These are phyloP conservation scores for Perognathus longimembris DNA, from an alignment of 2,113 vertebrate genomes.

Conservation along the genomic window DNA sequence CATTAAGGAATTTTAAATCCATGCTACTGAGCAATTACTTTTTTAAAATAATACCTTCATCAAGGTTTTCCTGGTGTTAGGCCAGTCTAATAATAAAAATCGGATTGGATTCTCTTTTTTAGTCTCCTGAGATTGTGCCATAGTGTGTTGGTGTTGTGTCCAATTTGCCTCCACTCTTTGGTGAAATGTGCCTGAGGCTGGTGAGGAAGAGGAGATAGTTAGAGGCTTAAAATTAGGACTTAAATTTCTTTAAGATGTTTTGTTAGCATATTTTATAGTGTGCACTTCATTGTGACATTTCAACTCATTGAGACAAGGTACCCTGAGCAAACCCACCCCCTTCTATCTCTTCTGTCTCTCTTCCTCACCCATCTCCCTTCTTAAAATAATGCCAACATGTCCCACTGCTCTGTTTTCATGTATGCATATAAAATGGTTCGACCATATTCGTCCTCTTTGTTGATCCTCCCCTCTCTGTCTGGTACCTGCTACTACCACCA, in stretches of 20 bases:
- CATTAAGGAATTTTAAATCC: conserved; percentile 1
- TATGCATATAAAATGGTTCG: too few species aligned
- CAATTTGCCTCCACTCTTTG: conserved; percentile 1
- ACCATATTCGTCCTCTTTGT: too few species aligned
- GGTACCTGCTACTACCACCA: too few species aligned
- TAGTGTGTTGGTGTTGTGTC: conserved; percentile 13
- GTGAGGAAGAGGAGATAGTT: not conserved
- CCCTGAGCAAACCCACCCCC: too few species aligned
- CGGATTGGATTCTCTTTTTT: not conserved
- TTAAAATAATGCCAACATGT: not conserved
- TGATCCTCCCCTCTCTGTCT: too few species aligned
- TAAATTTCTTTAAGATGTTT: not conserved
- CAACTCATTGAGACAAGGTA: too few species aligned
- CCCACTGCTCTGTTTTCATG: too few species aligned
- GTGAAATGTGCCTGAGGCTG: conserved; percentile 5
- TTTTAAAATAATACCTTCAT: not conserved
- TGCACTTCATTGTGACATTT: too few species aligned
- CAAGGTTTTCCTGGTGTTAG: conserved; percentile 15
- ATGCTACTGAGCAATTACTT: conserved; percentile 4
- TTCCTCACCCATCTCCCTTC: too few species aligned
- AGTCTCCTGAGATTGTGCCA: conserved; percentile 24
- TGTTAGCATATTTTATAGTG: too few species aligned
- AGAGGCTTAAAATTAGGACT: conserved; percentile 31
- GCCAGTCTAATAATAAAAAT: not conserved
- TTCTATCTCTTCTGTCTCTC: too few species aligned